A percentile compares a stretch with the other conserved stretches of the same genome.
These are phyloP conservation scores for Zaprionus lachaisei DNA, from an alignment of 1,140 invertebrate species.

Conservation along the genomic window DNA sequence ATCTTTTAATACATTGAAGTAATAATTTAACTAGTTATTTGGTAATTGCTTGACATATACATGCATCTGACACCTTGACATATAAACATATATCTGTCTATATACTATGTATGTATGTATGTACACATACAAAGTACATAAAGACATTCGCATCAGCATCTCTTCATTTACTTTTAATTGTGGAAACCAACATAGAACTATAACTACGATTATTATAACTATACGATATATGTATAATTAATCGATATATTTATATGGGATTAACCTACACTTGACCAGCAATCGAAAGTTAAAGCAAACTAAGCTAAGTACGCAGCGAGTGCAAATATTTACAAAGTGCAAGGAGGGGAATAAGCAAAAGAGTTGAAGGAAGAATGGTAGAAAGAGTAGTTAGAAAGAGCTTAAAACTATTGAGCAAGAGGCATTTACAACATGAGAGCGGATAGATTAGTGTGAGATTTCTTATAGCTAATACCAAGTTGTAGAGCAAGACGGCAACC, in stretches of 20 bases:
- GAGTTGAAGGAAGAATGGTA: not conserved
- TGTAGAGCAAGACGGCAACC: constrained; percentile 9
- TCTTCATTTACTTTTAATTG: constrained; percentile 15
- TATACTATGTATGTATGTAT: not conserved
- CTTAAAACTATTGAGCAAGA: constrained; percentile 72
- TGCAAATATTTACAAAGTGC: constrained; percentile 42
- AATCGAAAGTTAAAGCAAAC: constrained; percentile 61
- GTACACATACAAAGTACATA: constrained; percentile 26
- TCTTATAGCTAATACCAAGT: constrained; percentile 24
- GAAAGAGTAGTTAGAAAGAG: not conserved
- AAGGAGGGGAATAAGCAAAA: constrained; percentile 5
- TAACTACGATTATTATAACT: constrained; percentile 30
- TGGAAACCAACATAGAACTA: constrained; percentile 41
- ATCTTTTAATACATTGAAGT: constrained; percentile 60
- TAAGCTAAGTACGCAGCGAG: constrained; percentile 28
- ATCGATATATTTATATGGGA: constrained; percentile 26
- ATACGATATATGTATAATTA: constrained; percentile 4
- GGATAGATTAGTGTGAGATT: constrained; percentile 33
- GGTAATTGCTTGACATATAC: constrained; percentile 67
- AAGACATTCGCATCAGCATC: constrained; percentile 14
- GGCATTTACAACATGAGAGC: constrained; percentile 55
- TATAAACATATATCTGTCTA: constrained; percentile 10
- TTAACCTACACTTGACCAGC: constrained; percentile 73
- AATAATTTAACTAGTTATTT: constrained; percentile 82
- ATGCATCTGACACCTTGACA: not conserved